Base-by-base conservation (phyloP, 2,888 invertebrate genomes). In the Drosophila dives region DNA sequence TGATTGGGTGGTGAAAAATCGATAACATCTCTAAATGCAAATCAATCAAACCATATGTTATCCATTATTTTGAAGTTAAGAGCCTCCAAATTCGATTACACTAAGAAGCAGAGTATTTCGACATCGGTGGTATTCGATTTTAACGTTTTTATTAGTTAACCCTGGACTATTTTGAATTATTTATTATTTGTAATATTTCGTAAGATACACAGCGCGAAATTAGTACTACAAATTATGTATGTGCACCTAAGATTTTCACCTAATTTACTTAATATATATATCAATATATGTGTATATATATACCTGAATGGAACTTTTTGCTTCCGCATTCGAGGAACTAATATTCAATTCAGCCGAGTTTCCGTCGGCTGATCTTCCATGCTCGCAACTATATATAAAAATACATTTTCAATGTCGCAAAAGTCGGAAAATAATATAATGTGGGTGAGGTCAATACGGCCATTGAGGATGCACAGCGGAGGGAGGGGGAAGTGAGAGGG, bases 371-470 rank as follows among this genome's bases (percentile, higher is more conserved):
- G 55, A 63, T 69, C 64, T 50, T 40, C 38, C 34, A 40, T 49
- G 36, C 49, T 40, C 29, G 7, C 23, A 32, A 11, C 34, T 61
- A 34, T 34, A 75, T 64, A 54, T 59, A 80, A 60, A 80, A 75
- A 77, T 75, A 86, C 54, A 81, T 75, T 74, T 74, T 83, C 78
- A 84, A 83, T 84, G 86, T 86, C 83, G 69, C 61, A 50, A 50
- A 64, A 64, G 36, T 58, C 54, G 56, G 53, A 66, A 73, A 71
- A 68, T 81, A 72, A 70, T 68, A 75, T 69, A 88, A 83, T 81
- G 75, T 73, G 87, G 84, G 79, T 86, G 89, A 85, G 87, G 85
- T 86, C 81, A 83, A 86, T 66, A 65, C 40, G 68, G 64, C 72
- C 55, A 72, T 64, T 73, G 64, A 26, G 40, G 20, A 36, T 50